A percentile compares a stretch with the other conserved stretches of the same genome.
These are phyloP conservation scores for Apostichopus leukothele DNA, from an alignment of 53 echinoderm and acorn worm species.

Conservation along the genomic window DNA sequence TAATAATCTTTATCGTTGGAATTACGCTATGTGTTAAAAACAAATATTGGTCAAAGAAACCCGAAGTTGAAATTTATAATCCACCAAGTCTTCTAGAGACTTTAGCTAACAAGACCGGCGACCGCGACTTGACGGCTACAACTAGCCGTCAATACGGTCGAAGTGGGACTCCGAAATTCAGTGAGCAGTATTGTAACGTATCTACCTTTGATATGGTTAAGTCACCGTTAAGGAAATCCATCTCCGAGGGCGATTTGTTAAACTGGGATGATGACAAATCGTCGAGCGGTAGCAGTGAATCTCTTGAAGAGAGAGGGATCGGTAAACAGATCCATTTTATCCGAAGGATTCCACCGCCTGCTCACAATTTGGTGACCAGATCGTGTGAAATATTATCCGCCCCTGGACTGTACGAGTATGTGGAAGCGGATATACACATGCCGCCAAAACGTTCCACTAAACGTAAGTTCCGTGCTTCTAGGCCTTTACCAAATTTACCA, in stretches of 20 bases:
- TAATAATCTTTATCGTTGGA: not conserved
- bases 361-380: not conserved
- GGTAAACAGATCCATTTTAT: not conserved
- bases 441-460: not conserved
- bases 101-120: not conserved
- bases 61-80: not conserved
- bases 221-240: constrained; percentile 23
- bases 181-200: not conserved
- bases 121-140: not conserved
- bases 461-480: not conserved
- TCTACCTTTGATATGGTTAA: constrained; percentile 28
- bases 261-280: not conserved
- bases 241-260: constrained; percentile 18
- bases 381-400: constrained; percentile 8
- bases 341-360: not conserved
- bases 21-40: constrained; percentile 12
- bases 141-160: not conserved
- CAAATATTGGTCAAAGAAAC: constrained; percentile 21
- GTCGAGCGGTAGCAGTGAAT: not conserved
- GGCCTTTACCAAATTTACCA: constrained; percentile 2
- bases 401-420: not conserved
- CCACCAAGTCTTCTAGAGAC: constrained; percentile 18
- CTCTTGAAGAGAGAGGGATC: not conserved
- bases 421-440: not conserved
- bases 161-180: not conserved